Conservation (phyloP, 2,888 invertebrate genomes). For the Thysanoteuthis rhombus region DNA sequence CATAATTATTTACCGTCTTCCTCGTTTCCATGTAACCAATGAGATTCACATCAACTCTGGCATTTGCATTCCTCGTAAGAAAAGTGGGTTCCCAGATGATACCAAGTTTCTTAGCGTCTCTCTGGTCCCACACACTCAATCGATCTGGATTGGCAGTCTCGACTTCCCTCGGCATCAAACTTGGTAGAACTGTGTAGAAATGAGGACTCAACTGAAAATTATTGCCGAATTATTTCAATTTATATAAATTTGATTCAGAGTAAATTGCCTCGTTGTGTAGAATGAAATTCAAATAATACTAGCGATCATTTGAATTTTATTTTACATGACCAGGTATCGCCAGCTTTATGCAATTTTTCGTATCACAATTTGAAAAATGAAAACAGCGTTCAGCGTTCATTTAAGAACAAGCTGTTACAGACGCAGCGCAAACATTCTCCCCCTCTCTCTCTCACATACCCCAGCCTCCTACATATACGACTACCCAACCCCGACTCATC, state of each 20-base stretch:
- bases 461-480: too few species aligned
- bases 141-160: not conserved
- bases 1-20: constrained; percentile 37
- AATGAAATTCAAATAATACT: too few species aligned
- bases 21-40: constrained; percentile 55
- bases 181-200: not conserved
- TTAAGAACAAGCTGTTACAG: too few species aligned
- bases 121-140: not conserved
- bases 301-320: too few species aligned
- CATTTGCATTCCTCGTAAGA: constrained; percentile 39
- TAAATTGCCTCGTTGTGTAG: too few species aligned
- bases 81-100: constrained; percentile 44
- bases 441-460: too few species aligned
- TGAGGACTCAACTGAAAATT: not conserved
- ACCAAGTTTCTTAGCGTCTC: constrained; percentile 36
- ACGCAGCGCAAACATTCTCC: too few species aligned
- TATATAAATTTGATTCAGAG: not conserved
- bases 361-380: too few species aligned
- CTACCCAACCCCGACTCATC: too few species aligned
- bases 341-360: too few species aligned
- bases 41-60: constrained; percentile 49
- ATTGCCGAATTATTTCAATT: not conserved
- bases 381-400: too few species aligned
- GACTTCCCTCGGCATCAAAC: not conserved
- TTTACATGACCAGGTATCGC: too few species aligned